Evolutionary conservation across 1,140 invertebrate genomes (phyloP).

Genomic region (Nephila pilipes): DNA sequence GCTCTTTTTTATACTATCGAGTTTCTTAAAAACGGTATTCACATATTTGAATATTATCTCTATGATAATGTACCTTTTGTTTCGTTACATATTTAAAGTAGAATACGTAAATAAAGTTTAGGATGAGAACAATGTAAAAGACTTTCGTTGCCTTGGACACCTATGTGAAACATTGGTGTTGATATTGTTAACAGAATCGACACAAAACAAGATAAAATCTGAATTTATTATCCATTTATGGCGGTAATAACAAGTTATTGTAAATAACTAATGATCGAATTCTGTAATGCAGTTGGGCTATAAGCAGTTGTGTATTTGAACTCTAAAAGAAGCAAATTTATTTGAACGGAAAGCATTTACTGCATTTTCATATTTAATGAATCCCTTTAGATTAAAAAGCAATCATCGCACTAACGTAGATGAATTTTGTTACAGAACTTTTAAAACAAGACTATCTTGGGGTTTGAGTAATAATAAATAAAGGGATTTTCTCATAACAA

Average conservation of each 20-base stretch:
- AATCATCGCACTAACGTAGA: neutral
- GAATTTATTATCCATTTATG: neutral
- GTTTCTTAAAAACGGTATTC: neutral
- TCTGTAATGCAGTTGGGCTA: neutral
- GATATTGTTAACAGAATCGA: neutral
- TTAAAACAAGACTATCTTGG: neutral
- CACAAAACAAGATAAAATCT: constrained; percentile 28
- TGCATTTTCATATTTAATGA: neutral
- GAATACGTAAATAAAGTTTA: neutral
- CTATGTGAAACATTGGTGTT: neutral
- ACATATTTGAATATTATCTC: neutral
- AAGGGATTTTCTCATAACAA: neutral
- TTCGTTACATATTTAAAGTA: neutral
- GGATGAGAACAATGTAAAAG: neutral
- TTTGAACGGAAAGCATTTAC: neutral
- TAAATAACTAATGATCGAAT: constrained; percentile 28
- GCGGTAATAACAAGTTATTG: neutral
- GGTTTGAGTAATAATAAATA: neutral
- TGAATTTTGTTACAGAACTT: neutral
- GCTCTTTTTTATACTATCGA: too few relatives aligned
- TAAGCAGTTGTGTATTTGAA: neutral
- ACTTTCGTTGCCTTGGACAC: constrained; percentile 24
- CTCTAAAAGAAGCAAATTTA: neutral
- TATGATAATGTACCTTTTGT: neutral
- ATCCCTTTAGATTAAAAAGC: neutral